Conservation (phyloP, 2,888 invertebrate genomes). For the Apotomis capreana region DNA sequence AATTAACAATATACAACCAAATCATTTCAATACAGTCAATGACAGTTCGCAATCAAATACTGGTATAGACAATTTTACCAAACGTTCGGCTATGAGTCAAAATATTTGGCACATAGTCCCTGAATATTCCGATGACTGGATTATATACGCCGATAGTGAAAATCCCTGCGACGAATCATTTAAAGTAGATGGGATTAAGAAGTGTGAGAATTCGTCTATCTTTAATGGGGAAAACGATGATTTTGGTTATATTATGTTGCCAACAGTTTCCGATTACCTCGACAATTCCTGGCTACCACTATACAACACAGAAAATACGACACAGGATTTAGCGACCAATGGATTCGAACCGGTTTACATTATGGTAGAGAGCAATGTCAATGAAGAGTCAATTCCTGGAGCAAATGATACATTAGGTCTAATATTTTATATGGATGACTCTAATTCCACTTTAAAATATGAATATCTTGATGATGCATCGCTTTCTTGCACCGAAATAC, state of each 20-base stretch:
- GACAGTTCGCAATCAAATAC: not conserved
- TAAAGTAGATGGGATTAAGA: not conserved
- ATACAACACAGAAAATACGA: not conserved
- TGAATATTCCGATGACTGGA: constrained; percentile 28
- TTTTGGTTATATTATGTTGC: not conserved
- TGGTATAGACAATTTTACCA: not conserved
- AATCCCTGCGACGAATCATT: constrained; percentile 6
- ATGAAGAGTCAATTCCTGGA: not conserved
- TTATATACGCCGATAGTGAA: constrained; percentile 19
- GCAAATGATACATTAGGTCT: not conserved
- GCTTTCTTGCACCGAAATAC: constrained; percentile 20
- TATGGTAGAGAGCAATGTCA: not conserved
- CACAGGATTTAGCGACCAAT: not conserved
- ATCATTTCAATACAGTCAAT: not conserved
- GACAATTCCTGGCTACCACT: not conserved
- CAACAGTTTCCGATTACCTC: not conserved
- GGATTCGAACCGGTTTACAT: not conserved
- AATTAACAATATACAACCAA: not conserved
- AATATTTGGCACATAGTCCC: constrained; percentile 1
- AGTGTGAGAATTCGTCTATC: not conserved
- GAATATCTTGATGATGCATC: constrained; percentile 12
- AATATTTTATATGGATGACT: not conserved
- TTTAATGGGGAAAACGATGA: not conserved
- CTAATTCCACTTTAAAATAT: constrained; percentile 6
- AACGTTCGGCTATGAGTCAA: not conserved